Percentiles rank a stretch among this genome's conserved stretches.
Evolutionary conservation across 2,113 vertebrate species (phyloP).

Genomic region (Channa maculata): DNA sequence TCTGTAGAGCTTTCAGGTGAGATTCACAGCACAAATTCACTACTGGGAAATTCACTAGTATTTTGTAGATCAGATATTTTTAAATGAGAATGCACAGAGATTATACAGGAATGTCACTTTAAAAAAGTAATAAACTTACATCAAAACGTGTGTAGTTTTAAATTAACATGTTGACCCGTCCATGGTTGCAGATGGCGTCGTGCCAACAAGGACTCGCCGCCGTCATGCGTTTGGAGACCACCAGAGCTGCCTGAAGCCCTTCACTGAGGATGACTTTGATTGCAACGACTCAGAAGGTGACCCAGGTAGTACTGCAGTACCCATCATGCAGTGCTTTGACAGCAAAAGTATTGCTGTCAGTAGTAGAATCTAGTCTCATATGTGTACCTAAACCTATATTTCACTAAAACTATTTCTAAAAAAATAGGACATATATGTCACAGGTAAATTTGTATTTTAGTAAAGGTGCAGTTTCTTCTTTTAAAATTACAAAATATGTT

Average conservation of each 20-base stretch:
- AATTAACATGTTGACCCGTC: not conserved
- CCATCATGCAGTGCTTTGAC: slow-evolving; percentile 52
- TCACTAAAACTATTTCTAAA: no score
- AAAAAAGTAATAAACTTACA: no score
- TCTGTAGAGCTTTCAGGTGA: slow-evolving; percentile 94
- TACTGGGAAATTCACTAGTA: no score
- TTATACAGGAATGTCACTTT: no score
- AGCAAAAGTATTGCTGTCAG: no score
- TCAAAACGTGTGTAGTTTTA: no score
- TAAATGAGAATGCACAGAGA: no score
- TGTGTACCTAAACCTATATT: not conserved
- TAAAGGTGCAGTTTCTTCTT: not conserved
- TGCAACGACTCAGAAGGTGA: slow-evolving; percentile 96
- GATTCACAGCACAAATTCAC: not conserved
- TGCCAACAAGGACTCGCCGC: slow-evolving; percentile 91
- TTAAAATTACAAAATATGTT: not conserved
- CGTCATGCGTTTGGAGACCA: slow-evolving; percentile 92
- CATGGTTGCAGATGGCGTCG: slow-evolving; percentile 87
- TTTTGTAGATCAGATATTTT: no score
- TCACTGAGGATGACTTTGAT: slow-evolving; percentile 96
- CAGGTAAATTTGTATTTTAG: no score
- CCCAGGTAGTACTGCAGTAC: slow-evolving; percentile 84
- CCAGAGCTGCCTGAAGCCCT: slow-evolving; percentile 96
- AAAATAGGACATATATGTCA: no score
- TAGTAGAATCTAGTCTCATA: not conserved